Percentiles rank a stretch among this genome's conserved stretches.
Evolutionary conservation across 2,797 vertebrate genomes (phyloP).

Genomic region (Chromis chromis): DNA sequence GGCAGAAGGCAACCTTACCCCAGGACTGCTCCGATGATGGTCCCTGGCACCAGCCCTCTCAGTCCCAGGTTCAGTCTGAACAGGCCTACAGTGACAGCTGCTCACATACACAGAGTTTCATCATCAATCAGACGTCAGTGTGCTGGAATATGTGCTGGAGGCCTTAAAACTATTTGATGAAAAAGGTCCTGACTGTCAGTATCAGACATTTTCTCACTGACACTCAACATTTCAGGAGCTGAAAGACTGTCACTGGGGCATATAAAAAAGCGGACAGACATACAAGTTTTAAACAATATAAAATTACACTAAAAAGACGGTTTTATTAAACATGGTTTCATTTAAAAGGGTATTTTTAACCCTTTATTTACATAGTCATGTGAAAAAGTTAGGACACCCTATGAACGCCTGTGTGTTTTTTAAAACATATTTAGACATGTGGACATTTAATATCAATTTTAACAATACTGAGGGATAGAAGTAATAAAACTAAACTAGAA

Average conservation of each 20-base stretch:
- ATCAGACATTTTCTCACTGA: background rate
- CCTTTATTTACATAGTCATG: too few species aligned
- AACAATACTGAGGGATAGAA: too few species aligned
- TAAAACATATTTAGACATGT: too few species aligned
- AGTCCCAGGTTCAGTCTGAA: conserved; percentile 93
- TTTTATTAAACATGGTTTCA: too few species aligned
- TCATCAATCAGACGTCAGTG: background rate
- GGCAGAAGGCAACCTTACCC: conserved; percentile 84
- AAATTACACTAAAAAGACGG: too few species aligned
- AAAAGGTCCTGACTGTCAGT: background rate
- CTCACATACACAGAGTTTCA: conserved; percentile 16
- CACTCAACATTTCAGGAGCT: background rate
- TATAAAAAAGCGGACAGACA: too few species aligned
- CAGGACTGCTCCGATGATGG: conserved; percentile 86
- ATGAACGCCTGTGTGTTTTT: too few species aligned
- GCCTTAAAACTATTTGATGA: background rate
- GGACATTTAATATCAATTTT: too few species aligned
- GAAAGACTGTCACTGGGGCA: background rate
- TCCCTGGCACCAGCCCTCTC: conserved; percentile 86
- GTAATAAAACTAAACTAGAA: too few species aligned
- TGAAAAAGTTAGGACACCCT: too few species aligned
- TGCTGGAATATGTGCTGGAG: background rate
- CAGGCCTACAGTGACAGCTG: conserved; percentile 90
- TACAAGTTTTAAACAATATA: too few species aligned
- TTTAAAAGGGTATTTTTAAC: too few species aligned